Percentiles rank a stretch among this genome's conserved stretches.
These are phyloP conservation scores for Silurus glanis DNA, from an alignment of 2,113 vertebrate species.

Conservation along the genomic window DNA sequence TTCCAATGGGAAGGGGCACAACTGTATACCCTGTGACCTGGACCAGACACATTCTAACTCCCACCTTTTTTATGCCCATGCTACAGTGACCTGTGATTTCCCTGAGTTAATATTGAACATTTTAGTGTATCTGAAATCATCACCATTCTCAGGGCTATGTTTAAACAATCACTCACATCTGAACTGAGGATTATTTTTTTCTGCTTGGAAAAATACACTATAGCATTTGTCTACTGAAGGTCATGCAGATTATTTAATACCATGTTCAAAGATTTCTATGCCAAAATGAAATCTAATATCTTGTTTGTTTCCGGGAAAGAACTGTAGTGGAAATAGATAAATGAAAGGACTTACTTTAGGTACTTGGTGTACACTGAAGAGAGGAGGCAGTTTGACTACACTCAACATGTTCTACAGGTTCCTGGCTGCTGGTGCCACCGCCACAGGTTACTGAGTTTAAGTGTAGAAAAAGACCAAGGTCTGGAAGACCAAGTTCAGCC, in stretches of 20 bases:
- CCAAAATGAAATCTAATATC: not conserved
- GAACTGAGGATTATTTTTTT: not conserved
- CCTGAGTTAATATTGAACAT: conserved; percentile 1
- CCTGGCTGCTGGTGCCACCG: not conserved
- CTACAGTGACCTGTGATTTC: not conserved
- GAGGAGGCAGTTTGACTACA: conserved; percentile 76
- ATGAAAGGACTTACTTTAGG: conserved; percentile 81
- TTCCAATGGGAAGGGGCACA: not conserved
- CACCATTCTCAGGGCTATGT: not conserved
- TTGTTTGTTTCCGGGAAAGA: not conserved
- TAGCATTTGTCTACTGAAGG: not conserved
- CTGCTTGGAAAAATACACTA: conserved; percentile 3
- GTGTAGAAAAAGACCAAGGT: conserved; percentile 39
- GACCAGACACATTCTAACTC: not conserved
- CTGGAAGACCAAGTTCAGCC: conserved; percentile 11
- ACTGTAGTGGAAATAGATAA: not conserved
- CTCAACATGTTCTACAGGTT: conserved; percentile 76
- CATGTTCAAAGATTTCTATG: not conserved
- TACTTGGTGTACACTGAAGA: conserved; percentile 83
- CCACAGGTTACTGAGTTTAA: not conserved
- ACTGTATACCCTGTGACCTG: not conserved
- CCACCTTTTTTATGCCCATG: no score
- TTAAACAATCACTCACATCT: conserved; percentile 13
- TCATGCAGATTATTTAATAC: conserved; percentile 1
- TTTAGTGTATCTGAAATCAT: not conserved